Percentiles rank a stretch among this genome's conserved stretches.
Evolutionary conservation across 2,888 invertebrate genomes (phyloP).

Genomic region (Phania funesta): DNA sequence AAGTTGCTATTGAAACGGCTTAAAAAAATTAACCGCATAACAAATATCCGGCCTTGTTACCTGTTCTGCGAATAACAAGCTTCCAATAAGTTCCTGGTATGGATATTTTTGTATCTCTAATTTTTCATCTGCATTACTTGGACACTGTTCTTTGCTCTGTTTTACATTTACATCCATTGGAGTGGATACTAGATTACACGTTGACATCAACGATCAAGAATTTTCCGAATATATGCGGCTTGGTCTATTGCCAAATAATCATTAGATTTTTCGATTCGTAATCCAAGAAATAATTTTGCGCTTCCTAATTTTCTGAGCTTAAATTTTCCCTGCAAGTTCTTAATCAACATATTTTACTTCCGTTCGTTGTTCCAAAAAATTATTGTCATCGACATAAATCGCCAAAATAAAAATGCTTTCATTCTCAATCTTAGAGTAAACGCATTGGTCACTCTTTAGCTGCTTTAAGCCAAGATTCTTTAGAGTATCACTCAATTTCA

Average conservation of each 20-base stretch:
- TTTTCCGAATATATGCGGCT: slow-evolving; percentile 9
- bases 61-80: slow-evolving; percentile 12
- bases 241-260: neutral
- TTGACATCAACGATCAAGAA: slow-evolving; percentile 32
- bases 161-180: slow-evolving; percentile 51
- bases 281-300: slow-evolving; percentile 2
- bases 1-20: slow-evolving; percentile 13
- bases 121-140: neutral
- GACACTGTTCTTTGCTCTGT: slow-evolving; percentile 23
- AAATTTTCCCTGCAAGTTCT: neutral
- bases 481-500: neutral
- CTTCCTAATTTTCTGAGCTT: neutral
- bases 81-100: neutral
- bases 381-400: neutral
- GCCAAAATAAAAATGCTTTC: neutral
- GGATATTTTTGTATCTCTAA: slow-evolving; percentile 13
- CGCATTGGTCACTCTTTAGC: neutral
- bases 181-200: slow-evolving; percentile 33
- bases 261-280: neutral
- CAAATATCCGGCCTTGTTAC: slow-evolving; percentile 21
- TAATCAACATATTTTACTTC: neutral
- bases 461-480: neutral
- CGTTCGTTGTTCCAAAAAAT: neutral
- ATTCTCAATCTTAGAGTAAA: neutral
- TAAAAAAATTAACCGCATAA: slow-evolving; percentile 14